These are phyloP conservation scores for Somateria mollissima DNA, from an alignment of 2,797 vertebrate species.

Conservation along the genomic window DNA sequence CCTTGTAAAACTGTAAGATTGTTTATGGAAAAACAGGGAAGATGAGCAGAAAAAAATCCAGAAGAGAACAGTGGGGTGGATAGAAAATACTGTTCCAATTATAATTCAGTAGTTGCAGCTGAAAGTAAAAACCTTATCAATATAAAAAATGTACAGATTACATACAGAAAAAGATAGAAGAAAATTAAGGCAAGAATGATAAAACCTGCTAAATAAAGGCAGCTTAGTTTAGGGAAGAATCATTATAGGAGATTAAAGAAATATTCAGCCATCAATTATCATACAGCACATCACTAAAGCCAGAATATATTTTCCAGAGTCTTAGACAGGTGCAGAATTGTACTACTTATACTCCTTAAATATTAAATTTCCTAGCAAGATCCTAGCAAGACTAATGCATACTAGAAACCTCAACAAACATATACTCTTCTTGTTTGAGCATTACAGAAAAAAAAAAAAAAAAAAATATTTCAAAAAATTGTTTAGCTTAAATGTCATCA, in stretches of 20 bases:
- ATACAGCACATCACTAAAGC: background rate
- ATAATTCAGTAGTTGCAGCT: background rate
- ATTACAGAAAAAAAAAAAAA: background rate
- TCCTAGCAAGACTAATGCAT: background rate
- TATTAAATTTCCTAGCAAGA: conserved; percentile 22
- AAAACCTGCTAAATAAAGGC: background rate
- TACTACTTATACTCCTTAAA: background rate
- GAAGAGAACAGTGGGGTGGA: background rate
- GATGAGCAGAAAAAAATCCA: background rate
- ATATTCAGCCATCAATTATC: conserved; percentile 3
- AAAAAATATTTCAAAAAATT: background rate
- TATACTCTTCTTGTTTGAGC: background rate
- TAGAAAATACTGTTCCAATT: background rate
- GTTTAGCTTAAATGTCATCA: background rate
- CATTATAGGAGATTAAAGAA: background rate
- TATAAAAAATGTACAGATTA: background rate
- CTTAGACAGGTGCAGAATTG: background rate
- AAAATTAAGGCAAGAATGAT: background rate
- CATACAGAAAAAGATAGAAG: background rate
- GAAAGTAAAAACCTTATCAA: background rate
- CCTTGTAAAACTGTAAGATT: background rate
- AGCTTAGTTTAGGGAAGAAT: background rate
- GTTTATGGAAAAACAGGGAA: background rate
- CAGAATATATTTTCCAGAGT: background rate
- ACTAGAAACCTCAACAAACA: background rate